phyloP scores from a whole-genome alignment of 2,888 invertebrate species.

The Hoplodrina blanda region DNA sequence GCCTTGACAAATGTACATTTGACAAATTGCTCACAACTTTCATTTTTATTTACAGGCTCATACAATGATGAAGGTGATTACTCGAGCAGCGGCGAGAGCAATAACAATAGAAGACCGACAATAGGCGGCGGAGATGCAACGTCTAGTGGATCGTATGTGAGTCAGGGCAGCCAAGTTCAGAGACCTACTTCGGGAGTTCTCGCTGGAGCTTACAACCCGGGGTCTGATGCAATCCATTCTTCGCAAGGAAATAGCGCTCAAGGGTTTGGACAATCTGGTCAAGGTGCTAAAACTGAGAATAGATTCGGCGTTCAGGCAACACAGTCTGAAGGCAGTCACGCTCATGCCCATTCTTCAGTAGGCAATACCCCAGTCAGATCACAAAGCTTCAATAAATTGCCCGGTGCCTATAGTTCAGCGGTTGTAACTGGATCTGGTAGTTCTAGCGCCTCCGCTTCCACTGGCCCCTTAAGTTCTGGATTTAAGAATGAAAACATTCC shows the following conservation, averaged over 20 bases:
- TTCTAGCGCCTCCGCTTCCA: slow-evolving; percentile 58
- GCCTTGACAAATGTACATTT: slow-evolving; percentile 80
- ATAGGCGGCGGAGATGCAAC: slow-evolving; percentile 73
- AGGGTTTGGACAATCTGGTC: slow-evolving; percentile 23
- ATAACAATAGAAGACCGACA: slow-evolving; percentile 75
- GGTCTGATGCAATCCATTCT: slow-evolving; percentile 4
- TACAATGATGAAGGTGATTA: slow-evolving; percentile 85
- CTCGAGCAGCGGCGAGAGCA: slow-evolving; percentile 71
- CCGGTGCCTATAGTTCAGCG: slow-evolving; percentile 45
- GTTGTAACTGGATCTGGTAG: slow-evolving; percentile 47
- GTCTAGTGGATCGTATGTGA: slow-evolving; percentile 74
- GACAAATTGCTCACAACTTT: slow-evolving; percentile 86
- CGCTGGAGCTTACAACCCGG: slow-evolving; percentile 35
- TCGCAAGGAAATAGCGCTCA: slow-evolving; percentile 27
- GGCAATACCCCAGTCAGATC: slow-evolving; percentile 17
- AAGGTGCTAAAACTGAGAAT: slow-evolving; percentile 22
- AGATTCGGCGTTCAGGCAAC: slow-evolving; percentile 49
- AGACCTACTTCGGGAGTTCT: slow-evolving; percentile 46
- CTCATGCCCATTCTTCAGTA: slow-evolving; percentile 14
- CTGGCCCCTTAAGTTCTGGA: slow-evolving; percentile 54
- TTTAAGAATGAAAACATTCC: slow-evolving; percentile 67
- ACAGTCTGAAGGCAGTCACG: slow-evolving; percentile 40
- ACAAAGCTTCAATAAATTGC: slow-evolving; percentile 4
- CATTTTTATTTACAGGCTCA: slow-evolving; percentile 88
- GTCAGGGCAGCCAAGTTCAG: slow-evolving; percentile 74